phyloP scores from a whole-genome alignment of 2,888 invertebrate genomes.

The Gibbula magus region DNA sequence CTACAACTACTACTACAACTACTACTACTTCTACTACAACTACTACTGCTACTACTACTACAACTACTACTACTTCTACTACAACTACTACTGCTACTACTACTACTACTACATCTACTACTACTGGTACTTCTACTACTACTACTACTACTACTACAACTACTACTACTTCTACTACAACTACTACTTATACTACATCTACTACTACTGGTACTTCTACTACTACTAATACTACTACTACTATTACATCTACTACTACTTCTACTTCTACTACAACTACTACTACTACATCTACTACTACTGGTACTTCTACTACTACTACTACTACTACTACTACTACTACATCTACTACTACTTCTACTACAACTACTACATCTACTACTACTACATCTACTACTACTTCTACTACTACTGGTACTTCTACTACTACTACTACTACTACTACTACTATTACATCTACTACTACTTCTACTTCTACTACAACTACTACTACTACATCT shows the following conservation, averaged over 20 bases:
- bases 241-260: no score
- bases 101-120: constrained; percentile 31
- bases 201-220: constrained; percentile 29
- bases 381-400: constrained; percentile 35
- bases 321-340: constrained; percentile 30
- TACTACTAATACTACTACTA: no score
- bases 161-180: background rate
- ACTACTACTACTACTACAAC: background rate
- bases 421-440: constrained; percentile 44
- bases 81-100: constrained; percentile 33
- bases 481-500: constrained; percentile 33
- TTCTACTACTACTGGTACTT: constrained; percentile 42
- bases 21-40: constrained; percentile 43
- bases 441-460: constrained; percentile 43
- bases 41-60: constrained; percentile 44
- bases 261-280: constrained; percentile 20
- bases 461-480: constrained; percentile 41
- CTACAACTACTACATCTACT: constrained; percentile 36
- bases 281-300: constrained; percentile 5
- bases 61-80: constrained; percentile 32
- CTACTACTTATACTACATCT: constrained; percentile 33
- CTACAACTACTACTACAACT: constrained; percentile 43
- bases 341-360: constrained; percentile 35
- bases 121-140: constrained; percentile 21
- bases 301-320: constrained; percentile 40